Base-by-base conservation (phyloP, 2,797 vertebrate genomes). In the Tamandua tetradactyla region DNA sequence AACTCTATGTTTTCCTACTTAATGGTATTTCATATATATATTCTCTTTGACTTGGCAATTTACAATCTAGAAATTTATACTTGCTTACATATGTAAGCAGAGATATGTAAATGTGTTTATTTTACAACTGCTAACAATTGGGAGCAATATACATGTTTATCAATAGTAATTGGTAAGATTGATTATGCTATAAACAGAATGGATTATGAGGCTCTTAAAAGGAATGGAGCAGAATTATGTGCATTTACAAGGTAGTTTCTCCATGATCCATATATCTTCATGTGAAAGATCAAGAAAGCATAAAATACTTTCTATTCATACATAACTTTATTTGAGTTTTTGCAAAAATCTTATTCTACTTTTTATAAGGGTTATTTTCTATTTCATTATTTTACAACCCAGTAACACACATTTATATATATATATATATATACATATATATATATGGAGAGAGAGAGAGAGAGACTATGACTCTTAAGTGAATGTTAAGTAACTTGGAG, bases 181-280 rank as follows among this genome's bases (percentile, higher is more conserved):
- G 49, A 92, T 44, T 89, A 94, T 89, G 7, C 37, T 47, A 47
- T 69, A 86, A 89, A 64, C 35, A 92, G 49, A 92, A 76, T 47
- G 68, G 30, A 8, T 42, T 59, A 18, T 30, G 20, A 7, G 42
- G 20, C 11, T 80, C 68, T 32, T 52, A 69, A 59, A 22, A 88
- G 17, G 79, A 87, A 47, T 20, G 35, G 14, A n/a, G 90, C 40
- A 59, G 35, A 87, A 62, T 71, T 44, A 32, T 49, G 14, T 85
- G 42, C n/a, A 47, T 86, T 52, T 64, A 71, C 30, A 47, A 8
- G 35, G 18, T 44, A 76, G 57, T 18, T 15, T 64, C 22, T 47
- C 11, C 5, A 40, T 11, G 15, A 75, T 17, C 12, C 27, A 80
- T 81, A 40, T 15, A 44, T 86, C 55, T 86, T 69, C 20, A 12